Evolutionary conservation across 2,888 invertebrate genomes (phyloP).

Genomic region (Clistopyga incitator): DNA sequence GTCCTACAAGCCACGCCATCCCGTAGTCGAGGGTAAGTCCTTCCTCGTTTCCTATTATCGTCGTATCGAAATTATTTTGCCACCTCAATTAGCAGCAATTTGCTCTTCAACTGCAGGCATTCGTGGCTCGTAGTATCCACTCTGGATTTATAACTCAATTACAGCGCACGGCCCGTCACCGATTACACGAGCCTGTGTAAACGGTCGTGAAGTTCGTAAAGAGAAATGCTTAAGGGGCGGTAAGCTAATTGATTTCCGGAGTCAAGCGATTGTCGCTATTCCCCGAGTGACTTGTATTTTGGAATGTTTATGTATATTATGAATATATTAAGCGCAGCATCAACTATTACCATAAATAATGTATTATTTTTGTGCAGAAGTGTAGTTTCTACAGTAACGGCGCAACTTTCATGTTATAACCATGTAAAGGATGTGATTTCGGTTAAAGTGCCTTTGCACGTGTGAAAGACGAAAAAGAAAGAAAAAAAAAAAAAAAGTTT

Average conservation of each 20-base stretch:
- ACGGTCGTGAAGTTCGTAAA: constrained; percentile 61
- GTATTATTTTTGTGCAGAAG: neutral
- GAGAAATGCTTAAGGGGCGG: constrained; percentile 11
- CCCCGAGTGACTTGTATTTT: no score
- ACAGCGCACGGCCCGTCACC: constrained; percentile 43
- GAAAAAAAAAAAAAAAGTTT: neutral
- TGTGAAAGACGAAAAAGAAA: constrained; percentile 1
- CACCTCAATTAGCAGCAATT: constrained; percentile 6
- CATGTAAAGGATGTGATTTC: neutral
- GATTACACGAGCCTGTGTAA: constrained; percentile 42
- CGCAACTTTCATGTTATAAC: neutral
- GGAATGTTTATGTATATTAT: no score
- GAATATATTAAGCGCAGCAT: neutral
- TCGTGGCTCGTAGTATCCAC: constrained; percentile 1
- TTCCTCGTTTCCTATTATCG: constrained; percentile 30
- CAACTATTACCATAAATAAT: neutral
- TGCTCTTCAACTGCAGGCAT: constrained; percentile 15
- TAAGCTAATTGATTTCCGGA: constrained; percentile 2
- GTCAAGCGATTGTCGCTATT: neutral
- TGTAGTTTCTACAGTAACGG: neutral
- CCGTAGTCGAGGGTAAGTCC: constrained; percentile 87
- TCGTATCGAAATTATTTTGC: neutral
- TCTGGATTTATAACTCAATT: constrained; percentile 66
- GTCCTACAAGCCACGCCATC: constrained; percentile 88
- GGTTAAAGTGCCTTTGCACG: neutral